A percentile compares a stretch with the other conserved stretches of the same genome.
phyloP scores from a whole-genome alignment of 2,888 invertebrate species.

The Ophion ventricosus region DNA sequence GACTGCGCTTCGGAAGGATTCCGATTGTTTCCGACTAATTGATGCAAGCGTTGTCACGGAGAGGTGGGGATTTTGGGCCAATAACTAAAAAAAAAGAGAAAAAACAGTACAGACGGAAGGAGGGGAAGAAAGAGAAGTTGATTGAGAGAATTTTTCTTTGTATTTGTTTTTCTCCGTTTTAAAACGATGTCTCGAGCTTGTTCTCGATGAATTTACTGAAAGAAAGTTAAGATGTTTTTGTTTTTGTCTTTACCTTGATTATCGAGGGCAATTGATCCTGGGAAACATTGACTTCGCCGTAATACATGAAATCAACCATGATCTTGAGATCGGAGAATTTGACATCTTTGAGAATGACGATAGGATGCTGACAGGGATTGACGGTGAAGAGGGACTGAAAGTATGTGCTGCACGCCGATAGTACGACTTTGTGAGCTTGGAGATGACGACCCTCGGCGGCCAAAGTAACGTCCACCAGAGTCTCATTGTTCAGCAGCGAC shows the following conservation, averaged over 20 bases:
- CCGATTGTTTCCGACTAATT: too few species aligned
- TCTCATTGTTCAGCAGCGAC: slow-evolving; percentile 91
- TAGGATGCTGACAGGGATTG: slow-evolving; percentile 95
- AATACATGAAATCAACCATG: slow-evolving; percentile 96
- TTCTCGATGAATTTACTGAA: slow-evolving; percentile 22
- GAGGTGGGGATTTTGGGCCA: too few species aligned
- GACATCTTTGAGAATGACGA: slow-evolving; percentile 95
- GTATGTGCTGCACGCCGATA: slow-evolving; percentile 96
- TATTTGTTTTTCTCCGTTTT: background rate
- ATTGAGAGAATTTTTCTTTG: too few species aligned
- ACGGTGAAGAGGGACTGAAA: slow-evolving; percentile 94
- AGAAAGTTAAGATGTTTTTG: slow-evolving; percentile 30
- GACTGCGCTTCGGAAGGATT: too few species aligned
- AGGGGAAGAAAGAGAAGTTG: too few species aligned
- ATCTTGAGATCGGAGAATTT: slow-evolving; percentile 93
- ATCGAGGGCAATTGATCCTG: slow-evolving; percentile 91
- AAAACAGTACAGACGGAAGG: background rate
- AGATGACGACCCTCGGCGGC: slow-evolving; percentile 95
- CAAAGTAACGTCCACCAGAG: slow-evolving; percentile 94
- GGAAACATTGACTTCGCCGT: slow-evolving; percentile 95
- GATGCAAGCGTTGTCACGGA: too few species aligned
- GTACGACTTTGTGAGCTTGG: slow-evolving; percentile 94
- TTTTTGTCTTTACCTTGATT: slow-evolving; percentile 82
- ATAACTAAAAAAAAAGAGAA: slow-evolving; percentile 20
- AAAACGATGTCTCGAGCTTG: background rate